Conservation (phyloP, 2,113 vertebrate species). For the Pseudorasbora parva region DNA sequence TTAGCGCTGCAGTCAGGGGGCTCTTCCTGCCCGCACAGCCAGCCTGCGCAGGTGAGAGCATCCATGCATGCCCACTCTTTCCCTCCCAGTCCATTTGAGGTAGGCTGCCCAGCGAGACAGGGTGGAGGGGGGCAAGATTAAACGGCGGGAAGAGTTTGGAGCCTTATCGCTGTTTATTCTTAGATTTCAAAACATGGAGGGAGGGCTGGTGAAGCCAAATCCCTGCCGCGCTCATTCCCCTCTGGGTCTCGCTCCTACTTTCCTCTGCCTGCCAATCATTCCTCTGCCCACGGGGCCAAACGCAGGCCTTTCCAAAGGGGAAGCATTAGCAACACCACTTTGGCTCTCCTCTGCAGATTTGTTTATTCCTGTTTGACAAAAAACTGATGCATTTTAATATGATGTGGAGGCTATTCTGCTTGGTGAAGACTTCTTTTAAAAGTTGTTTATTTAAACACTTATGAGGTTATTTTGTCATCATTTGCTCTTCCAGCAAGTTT, state of each 20-base stretch:
- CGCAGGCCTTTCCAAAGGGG: constrained; percentile 71
- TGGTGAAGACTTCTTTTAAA: constrained; percentile 37
- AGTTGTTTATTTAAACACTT: constrained; percentile 4
- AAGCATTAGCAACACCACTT: constrained; percentile 71
- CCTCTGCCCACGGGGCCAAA: constrained; percentile 67
- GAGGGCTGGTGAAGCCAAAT: constrained; percentile 65
- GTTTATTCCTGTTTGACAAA: constrained; percentile 75
- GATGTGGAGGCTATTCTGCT: constrained; percentile 47
- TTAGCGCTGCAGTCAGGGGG: constrained; percentile 43
- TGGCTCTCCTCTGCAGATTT: constrained; percentile 69
- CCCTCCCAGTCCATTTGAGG: constrained; percentile 51
- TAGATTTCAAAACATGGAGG: constrained; percentile 65
- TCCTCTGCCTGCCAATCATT: constrained; percentile 74
- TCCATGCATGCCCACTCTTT: constrained; percentile 31
- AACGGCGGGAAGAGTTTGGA: constrained; percentile 56
- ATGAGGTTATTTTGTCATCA: constrained; percentile 45
- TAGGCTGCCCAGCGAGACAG: constrained; percentile 47
- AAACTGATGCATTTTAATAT: constrained; percentile 79
- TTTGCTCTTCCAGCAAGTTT: constrained; percentile 46
- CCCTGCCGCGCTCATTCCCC: constrained; percentile 69
- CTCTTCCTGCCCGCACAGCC: constrained; percentile 8
- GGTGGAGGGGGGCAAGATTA: constrained; percentile 55
- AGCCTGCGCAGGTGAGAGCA: constrained; percentile 42
- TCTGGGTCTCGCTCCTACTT: constrained; percentile 67
- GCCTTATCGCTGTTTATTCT: constrained; percentile 74